These are phyloP conservation scores for Nanorana parkeri DNA, from an alignment of 2,113 vertebrate species.

Conservation along the genomic window DNA sequence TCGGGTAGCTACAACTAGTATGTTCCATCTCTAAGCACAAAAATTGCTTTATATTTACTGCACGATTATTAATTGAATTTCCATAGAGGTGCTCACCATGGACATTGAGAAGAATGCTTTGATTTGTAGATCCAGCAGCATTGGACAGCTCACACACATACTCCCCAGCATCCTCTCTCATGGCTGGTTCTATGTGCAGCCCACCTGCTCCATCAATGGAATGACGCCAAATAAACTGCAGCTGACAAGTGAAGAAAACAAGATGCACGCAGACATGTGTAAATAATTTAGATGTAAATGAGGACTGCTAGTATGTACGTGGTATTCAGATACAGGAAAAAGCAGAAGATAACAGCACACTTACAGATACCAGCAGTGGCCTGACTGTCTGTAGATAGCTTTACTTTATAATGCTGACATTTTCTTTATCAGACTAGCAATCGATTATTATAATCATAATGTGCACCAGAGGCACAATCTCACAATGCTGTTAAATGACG, in stretches of 20 bases:
- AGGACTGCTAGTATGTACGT: not conserved
- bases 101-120: constrained; percentile 76
- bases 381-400: too few relatives aligned
- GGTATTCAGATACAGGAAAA: not conserved
- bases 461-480: too few relatives aligned
- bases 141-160: constrained; percentile 86
- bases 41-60: too few relatives aligned
- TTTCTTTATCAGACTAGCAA: not conserved
- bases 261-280: not conserved
- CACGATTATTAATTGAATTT: too few relatives aligned
- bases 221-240: constrained; percentile 66
- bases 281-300: not conserved
- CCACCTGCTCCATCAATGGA: constrained; percentile 82
- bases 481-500: too few relatives aligned
- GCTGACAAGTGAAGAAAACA: constrained; percentile 62
- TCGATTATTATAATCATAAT: too few relatives aligned
- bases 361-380: not conserved
- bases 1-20: too few relatives aligned
- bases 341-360: not conserved
- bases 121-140: constrained; percentile 74
- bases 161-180: constrained; percentile 74
- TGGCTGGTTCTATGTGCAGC: constrained; percentile 74
- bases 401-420: not conserved
- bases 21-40: too few relatives aligned
- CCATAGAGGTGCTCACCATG: constrained; percentile 73